Base-by-base conservation (phyloP, 2,113 vertebrate genomes). In the Sprattus sprattus region DNA sequence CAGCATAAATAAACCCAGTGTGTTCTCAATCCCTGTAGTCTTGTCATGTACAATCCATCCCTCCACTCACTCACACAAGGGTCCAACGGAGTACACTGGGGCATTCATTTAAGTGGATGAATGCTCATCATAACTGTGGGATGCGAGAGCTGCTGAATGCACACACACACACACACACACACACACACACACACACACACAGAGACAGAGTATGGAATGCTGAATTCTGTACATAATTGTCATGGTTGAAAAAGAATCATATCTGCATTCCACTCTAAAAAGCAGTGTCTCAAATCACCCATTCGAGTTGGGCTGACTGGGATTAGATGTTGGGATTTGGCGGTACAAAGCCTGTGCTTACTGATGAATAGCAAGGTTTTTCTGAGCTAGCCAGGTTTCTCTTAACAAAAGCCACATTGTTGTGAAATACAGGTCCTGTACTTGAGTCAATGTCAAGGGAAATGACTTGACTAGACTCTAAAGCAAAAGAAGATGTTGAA, bases 301-400 rank as follows among this genome's bases (percentile, higher is more conserved):
- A 78, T 78, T 32, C 44, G 13, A 39, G 71, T 39, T 32, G 28
- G 71, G 28, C 71, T 39, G 11, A 39, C 28, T 78, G 71, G 28
- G 71, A 39, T 78, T 78, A 78, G 71, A 78, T 78, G 28, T 44
- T 78, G 71, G 71, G 71, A 78, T 78, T 15, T 78, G 71, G 71
- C 28, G 13, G 32, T 39, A 78, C 71, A 78, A 32, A 13, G 71
- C 71, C 13, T 16, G 71, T 39, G 71, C 32, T 78, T 28, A 78
- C 2, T 78, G 71, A 78, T 16, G 32, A 78, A 39, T 78, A 5
- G 71, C 71, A 78, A 78, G 11, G 71, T 16, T 78, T 16, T 78
- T 44, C 28, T 16, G 28, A 39, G 28, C 71, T 3, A 78, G 71
- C 71, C 71, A 78, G 71, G 71, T 78, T 78, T 78, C 32, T 39